Percentiles rank a stretch among this genome's conserved stretches.
These are phyloP conservation scores for Etheostoma nigrum DNA, from an alignment of 2,797 vertebrate genomes.

Conservation along the genomic window DNA sequence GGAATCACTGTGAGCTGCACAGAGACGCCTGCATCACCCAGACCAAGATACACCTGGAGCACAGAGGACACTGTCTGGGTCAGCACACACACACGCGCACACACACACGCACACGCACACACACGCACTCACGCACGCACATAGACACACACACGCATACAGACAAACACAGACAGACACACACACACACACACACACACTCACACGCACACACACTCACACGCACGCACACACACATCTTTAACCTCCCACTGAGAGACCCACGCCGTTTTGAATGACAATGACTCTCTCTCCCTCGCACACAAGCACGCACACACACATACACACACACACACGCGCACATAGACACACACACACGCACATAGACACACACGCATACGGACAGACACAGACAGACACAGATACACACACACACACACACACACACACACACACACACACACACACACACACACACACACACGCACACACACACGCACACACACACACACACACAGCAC, in stretches of 20 bases:
- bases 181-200: background rate
- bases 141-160: too few species aligned
- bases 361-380: too few species aligned
- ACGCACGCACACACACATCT: too few species aligned
- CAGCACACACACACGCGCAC: background rate
- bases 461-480: background rate
- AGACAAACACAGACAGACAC: background rate
- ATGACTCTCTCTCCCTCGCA: background rate
- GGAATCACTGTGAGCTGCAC: slow-evolving; percentile 95
- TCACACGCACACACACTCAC: background rate
- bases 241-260: too few species aligned
- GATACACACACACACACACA: background rate
- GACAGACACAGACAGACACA: too few species aligned
- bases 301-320: background rate
- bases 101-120: background rate
- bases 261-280: background rate
- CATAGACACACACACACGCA: too few species aligned
- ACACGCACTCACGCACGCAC: background rate
- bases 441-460: too few species aligned
- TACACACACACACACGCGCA: too few species aligned
- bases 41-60: slow-evolving; percentile 90
- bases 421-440: background rate
- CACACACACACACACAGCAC: slow-evolving; percentile 26
- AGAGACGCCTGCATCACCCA: slow-evolving; percentile 93
- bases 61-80: slow-evolving; percentile 86